These are phyloP conservation scores for Apostichopus japonicus DNA, from an alignment of 35 echinoderm and acorn worm genomes.

Conservation along the genomic window DNA sequence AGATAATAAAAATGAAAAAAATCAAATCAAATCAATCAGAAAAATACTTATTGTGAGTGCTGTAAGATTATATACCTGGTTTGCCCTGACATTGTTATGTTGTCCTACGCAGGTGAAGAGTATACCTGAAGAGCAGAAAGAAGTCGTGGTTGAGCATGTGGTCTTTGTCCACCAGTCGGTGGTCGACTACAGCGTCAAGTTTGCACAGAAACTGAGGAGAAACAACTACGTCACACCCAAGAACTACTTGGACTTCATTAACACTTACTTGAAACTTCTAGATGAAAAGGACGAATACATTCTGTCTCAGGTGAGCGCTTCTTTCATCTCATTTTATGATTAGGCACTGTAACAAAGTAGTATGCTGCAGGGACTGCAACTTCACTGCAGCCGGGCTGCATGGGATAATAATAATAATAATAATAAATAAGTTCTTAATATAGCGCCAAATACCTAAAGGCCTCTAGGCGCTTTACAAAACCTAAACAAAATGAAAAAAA, in stretches of 20 bases:
- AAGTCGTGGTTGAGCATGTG: constrained; percentile 78
- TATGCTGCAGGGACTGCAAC: too few species aligned
- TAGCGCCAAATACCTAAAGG: too few species aligned
- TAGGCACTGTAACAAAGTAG: too few species aligned
- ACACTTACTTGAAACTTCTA: constrained; percentile 88
- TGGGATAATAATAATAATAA: too few species aligned
- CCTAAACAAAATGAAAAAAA: too few species aligned
- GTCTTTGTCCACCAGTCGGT: constrained; percentile 99
- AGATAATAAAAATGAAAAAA: neutral
- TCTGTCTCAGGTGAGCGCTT: constrained; percentile 71
- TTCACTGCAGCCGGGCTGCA: too few species aligned
- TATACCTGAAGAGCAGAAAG: constrained; percentile 88
- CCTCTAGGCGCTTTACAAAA: too few species aligned
- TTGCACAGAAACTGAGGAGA: constrained; percentile 84
- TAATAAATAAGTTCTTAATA: too few species aligned
- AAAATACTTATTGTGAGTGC: too few species aligned
- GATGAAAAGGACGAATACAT: constrained; percentile 98
- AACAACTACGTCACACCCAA: constrained; percentile 98
- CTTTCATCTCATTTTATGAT: neutral
- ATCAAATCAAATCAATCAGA: too few species aligned
- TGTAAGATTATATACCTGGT: too few species aligned
- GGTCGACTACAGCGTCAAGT: constrained; percentile 79
- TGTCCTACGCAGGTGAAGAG: constrained; percentile 75
- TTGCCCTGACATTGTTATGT: neutral
- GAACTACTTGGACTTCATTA: constrained; percentile 98